Evolutionary conservation across 1,140 invertebrate species (phyloP).

Genomic region (Antheraea mylitta): DNA sequence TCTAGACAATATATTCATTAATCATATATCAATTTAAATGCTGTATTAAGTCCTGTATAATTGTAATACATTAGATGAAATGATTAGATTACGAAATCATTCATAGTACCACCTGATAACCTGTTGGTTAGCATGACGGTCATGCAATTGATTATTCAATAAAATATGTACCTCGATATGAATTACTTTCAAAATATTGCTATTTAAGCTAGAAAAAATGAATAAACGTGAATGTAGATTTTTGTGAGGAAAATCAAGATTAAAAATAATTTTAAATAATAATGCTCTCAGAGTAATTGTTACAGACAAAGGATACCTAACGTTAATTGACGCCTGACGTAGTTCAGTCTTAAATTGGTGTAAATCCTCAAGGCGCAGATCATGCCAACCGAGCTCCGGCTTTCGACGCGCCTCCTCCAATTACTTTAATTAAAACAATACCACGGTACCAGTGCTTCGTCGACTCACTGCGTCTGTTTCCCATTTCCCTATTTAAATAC

Average conservation of each 20-base stretch:
- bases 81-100: too few relatives aligned
- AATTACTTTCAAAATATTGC: too few relatives aligned
- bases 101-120: too few relatives aligned
- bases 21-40: too few relatives aligned
- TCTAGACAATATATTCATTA: too few relatives aligned
- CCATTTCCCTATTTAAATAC: constrained; percentile 78
- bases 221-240: too few relatives aligned
- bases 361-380: constrained; percentile 77
- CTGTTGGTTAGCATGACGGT: too few relatives aligned
- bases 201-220: too few relatives aligned
- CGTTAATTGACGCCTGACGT: constrained; percentile 69
- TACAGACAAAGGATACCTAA: constrained; percentile 33
- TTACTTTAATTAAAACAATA: constrained; percentile 79
- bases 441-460: constrained; percentile 71
- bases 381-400: constrained; percentile 68
- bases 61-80: too few relatives aligned
- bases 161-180: too few relatives aligned
- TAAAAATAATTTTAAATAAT: background rate
- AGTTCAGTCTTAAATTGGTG: constrained; percentile 72
- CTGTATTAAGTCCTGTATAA: too few relatives aligned
- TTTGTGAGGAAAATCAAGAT: background rate
- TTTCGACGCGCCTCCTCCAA: constrained; percentile 74
- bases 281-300: background rate
- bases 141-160: too few relatives aligned
- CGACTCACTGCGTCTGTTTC: constrained; percentile 74